phyloP scores from a whole-genome alignment of 2,113 vertebrate species.

The Tetrax tetrax region DNA sequence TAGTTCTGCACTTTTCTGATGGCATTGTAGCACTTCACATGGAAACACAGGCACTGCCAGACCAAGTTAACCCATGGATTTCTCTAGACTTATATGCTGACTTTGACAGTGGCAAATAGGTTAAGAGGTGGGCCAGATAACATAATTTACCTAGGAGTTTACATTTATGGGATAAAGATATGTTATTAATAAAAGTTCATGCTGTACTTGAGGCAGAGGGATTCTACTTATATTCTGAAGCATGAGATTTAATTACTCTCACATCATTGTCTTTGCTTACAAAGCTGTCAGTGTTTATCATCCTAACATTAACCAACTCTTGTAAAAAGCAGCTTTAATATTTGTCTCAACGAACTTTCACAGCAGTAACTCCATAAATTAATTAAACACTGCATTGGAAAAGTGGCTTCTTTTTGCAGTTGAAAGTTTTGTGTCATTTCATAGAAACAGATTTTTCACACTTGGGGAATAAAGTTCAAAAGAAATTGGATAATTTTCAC shows the following conservation, averaged over 20 bases:
- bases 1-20: not conserved
- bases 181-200: not conserved
- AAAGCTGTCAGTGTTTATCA: conserved; percentile 38
- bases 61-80: not conserved
- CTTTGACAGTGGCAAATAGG: not conserved
- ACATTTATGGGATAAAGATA: not conserved
- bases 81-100: not conserved
- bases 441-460: not conserved
- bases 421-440: not conserved
- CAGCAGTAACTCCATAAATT: conserved; percentile 21
- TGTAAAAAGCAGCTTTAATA: conserved; percentile 15
- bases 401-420: not conserved
- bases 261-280: conserved; percentile 38
- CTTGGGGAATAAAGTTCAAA: not conserved
- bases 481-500: not conserved
- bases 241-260: conserved; percentile 41
- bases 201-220: not conserved
- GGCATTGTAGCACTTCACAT: not conserved
- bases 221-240: not conserved
- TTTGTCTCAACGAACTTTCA: conserved; percentile 47
- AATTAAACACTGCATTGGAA: conserved; percentile 28
- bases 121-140: not conserved
- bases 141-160: not conserved
- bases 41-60: not conserved
- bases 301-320: conserved; percentile 43